Evolutionary conservation across 2,888 invertebrate genomes (phyloP).

Genomic region (Ophion costatus): DNA sequence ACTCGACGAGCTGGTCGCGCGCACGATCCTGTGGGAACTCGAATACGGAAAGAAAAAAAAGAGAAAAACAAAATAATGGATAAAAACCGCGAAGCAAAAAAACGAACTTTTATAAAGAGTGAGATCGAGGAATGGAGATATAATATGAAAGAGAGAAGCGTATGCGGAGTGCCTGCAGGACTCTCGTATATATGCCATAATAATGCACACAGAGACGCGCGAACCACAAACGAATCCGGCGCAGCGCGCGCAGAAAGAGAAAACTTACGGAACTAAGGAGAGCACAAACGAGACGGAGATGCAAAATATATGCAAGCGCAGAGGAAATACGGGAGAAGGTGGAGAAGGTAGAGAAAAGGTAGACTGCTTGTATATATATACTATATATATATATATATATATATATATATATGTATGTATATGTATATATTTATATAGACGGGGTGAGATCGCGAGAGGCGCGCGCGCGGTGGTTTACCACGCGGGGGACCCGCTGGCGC

Average conservation of each 20-base stretch:
- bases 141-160: background rate
- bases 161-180: slow-evolving; percentile 15
- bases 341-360: slow-evolving; percentile 43
- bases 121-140: slow-evolving; percentile 2
- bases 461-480: slow-evolving; percentile 54
- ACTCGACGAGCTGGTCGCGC: slow-evolving; percentile 43
- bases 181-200: slow-evolving; percentile 17
- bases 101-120: background rate
- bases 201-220: slow-evolving; percentile 2
- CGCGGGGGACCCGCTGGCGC: slow-evolving; percentile 74
- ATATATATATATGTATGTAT: background rate
- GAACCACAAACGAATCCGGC: slow-evolving; percentile 8
- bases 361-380: background rate
- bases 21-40: slow-evolving; percentile 48
- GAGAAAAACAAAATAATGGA: slow-evolving; percentile 40
- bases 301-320: slow-evolving; percentile 18
- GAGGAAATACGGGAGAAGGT: slow-evolving; percentile 32
- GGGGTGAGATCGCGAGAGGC: slow-evolving; percentile 55
- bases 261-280: background rate
- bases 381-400: slow-evolving; percentile 1
- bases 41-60: slow-evolving; percentile 30
- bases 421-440: slow-evolving; percentile 3
- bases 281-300: slow-evolving; percentile 10
- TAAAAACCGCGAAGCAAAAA: background rate
- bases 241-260: background rate